These are phyloP conservation scores for Semnornis frantzii DNA, from an alignment of 2,113 vertebrate species.

Conservation along the genomic window DNA sequence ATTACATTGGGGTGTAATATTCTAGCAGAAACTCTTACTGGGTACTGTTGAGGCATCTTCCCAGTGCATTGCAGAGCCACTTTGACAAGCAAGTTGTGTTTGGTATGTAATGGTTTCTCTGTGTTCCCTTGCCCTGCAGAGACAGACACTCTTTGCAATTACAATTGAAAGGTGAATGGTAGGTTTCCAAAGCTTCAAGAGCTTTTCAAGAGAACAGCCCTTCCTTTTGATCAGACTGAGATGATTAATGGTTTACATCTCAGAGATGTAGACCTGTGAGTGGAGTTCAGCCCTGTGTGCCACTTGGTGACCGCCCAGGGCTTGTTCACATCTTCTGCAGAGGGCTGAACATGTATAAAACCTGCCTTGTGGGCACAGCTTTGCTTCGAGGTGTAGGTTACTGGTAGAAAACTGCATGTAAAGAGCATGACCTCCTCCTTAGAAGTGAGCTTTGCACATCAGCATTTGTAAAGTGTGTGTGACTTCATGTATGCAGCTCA, in stretches of 20 bases:
- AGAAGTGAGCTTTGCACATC: not conserved
- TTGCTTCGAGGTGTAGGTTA: not conserved
- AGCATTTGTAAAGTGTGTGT: not conserved
- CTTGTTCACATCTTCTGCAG: not conserved
- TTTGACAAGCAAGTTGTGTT: not conserved
- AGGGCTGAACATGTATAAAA: not conserved
- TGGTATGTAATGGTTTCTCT: not conserved
- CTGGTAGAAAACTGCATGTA: not conserved
- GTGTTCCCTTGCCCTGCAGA: not conserved
- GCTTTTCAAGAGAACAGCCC: not conserved
- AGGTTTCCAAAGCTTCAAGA: not conserved
- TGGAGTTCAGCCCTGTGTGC: not conserved
- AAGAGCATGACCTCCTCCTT: not conserved
- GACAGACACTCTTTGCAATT: not conserved
- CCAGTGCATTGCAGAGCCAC: slow-evolving; percentile 5
- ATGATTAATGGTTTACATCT: not conserved
- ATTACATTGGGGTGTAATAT: slow-evolving; percentile 20
- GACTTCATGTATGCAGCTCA: not conserved
- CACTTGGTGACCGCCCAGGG: not conserved
- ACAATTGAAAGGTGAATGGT: not conserved
- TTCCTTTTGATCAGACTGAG: not conserved
- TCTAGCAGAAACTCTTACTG: slow-evolving; percentile 38
- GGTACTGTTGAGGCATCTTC: slow-evolving; percentile 56
- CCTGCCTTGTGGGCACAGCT: not conserved
- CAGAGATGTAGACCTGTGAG: not conserved